These are phyloP conservation scores for Dipodomys ordii DNA, from an alignment of 2,113 vertebrate species.

Conservation along the genomic window DNA sequence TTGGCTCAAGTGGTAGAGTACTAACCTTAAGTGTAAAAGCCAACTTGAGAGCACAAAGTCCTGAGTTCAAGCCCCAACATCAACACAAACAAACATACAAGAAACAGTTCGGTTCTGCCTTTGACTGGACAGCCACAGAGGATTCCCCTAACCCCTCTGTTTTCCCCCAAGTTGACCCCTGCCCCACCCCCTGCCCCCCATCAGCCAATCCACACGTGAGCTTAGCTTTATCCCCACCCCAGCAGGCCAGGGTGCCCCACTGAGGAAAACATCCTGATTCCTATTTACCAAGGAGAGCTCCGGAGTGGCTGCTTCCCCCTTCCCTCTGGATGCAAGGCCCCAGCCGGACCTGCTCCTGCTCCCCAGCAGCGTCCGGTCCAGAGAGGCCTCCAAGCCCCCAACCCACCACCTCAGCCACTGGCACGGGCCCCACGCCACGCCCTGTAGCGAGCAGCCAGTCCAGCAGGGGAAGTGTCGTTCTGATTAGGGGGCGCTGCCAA, in stretches of 20 bases:
- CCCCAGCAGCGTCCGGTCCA: background rate
- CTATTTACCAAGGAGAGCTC: background rate
- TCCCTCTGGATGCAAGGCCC: background rate
- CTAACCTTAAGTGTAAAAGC: too few species aligned
- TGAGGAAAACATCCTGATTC: too few species aligned
- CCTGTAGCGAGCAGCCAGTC: background rate
- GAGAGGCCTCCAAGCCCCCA: background rate
- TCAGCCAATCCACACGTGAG: background rate
- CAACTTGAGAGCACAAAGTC: too few species aligned
- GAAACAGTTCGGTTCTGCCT: too few species aligned
- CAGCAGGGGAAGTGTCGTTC: background rate
- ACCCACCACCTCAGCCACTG: background rate
- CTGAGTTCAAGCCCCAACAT: too few species aligned
- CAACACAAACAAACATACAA: too few species aligned
- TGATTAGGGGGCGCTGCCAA: background rate
- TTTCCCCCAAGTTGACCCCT: accelerated
- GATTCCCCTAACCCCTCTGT: background rate
- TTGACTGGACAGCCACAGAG: background rate
- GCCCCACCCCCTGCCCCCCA: background rate
- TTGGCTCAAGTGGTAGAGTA: too few species aligned
- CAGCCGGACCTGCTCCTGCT: background rate
- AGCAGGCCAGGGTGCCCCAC: background rate
- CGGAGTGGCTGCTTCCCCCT: background rate
- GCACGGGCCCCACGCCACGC: background rate
- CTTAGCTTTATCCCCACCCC: background rate